Percentiles rank a stretch among this genome's conserved stretches.
Conservation (phyloP, 2,797 vertebrate species). For the Xyrichtys novacula region DNA sequence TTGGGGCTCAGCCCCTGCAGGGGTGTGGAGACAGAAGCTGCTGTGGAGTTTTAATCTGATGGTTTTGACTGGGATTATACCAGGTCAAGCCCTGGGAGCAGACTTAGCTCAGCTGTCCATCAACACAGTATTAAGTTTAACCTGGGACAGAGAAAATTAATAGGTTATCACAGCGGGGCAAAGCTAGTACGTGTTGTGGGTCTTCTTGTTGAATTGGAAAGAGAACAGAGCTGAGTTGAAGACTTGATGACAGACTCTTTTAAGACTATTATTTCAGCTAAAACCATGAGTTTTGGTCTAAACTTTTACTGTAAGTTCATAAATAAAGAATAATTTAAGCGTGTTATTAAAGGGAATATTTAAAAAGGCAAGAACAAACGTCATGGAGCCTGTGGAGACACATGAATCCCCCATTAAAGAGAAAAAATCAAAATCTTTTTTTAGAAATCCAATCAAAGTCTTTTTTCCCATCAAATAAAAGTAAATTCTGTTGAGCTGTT, state of each 20-base stretch:
- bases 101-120: slow-evolving; percentile 67
- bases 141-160: slow-evolving; percentile 59
- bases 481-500: slow-evolving; percentile 31
- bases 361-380: slow-evolving; percentile 35
- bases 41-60: slow-evolving; percentile 73
- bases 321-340: slow-evolving; percentile 10
- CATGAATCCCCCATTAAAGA: slow-evolving; percentile 14
- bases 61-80: slow-evolving; percentile 75
- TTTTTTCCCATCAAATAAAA: slow-evolving; percentile 37
- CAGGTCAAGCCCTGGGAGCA: slow-evolving; percentile 72
- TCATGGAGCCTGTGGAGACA: slow-evolving; percentile 1
- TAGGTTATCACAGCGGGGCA: slow-evolving; percentile 44
- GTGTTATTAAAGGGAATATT: slow-evolving; percentile 29
- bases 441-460: slow-evolving; percentile 43
- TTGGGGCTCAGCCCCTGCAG: slow-evolving; percentile 69
- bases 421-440: slow-evolving; percentile 7
- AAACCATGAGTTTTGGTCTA: not conserved
- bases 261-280: not conserved
- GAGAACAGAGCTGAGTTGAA: slow-evolving; percentile 12
- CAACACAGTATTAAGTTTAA: slow-evolving; percentile 68
- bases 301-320: slow-evolving; percentile 31
- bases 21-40: slow-evolving; percentile 62
- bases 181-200: slow-evolving; percentile 20
- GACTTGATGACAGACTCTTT: slow-evolving; percentile 15
- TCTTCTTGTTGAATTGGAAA: slow-evolving; percentile 24